phyloP scores from a whole-genome alignment of 2,888 invertebrate genomes.

The Stenoptilia bipunctidactyla region DNA sequence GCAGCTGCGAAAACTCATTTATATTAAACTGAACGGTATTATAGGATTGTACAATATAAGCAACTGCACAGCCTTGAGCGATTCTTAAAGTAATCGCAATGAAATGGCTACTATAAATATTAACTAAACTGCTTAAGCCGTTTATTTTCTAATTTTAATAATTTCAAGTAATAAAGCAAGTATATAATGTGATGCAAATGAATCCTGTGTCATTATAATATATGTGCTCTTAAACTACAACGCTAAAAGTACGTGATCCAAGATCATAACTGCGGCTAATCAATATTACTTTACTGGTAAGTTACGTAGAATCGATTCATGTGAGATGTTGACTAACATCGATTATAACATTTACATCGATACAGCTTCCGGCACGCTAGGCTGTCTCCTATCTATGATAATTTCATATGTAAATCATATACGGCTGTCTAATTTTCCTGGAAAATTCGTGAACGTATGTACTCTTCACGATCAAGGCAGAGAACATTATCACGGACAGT shows the following conservation, averaged over 20 bases:
- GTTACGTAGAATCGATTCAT: conserved; percentile 50
- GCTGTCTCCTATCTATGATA: conserved; percentile 37
- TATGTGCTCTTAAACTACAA: conserved; percentile 25
- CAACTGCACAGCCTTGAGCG: conserved; percentile 23
- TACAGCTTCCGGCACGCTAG: conserved; percentile 35
- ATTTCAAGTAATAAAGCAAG: conserved; percentile 42
- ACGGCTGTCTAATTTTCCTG: conserved; percentile 27
- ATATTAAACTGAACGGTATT: conserved; percentile 19
- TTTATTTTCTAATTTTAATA: conserved; percentile 47
- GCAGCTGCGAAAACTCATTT: background rate
- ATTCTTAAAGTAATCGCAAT: conserved; percentile 23
- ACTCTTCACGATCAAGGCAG: no score
- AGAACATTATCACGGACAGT: background rate
- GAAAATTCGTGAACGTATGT: conserved; percentile 24
- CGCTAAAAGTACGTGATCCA: conserved; percentile 36
- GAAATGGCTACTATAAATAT: conserved; percentile 25
- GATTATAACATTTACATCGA: conserved; percentile 53
- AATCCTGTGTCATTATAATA: conserved; percentile 34
- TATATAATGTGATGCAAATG: conserved; percentile 52
- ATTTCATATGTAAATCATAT: conserved; percentile 47
- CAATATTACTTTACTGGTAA: conserved; percentile 30
- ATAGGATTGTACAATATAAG: conserved; percentile 4
- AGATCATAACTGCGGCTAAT: conserved; percentile 40
- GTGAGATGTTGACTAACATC: conserved; percentile 47
- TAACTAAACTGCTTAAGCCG: conserved; percentile 40